Conservation (phyloP, 37 sponge, comb jelly and placozoan species). For the Bolinopsis microptera region DNA sequence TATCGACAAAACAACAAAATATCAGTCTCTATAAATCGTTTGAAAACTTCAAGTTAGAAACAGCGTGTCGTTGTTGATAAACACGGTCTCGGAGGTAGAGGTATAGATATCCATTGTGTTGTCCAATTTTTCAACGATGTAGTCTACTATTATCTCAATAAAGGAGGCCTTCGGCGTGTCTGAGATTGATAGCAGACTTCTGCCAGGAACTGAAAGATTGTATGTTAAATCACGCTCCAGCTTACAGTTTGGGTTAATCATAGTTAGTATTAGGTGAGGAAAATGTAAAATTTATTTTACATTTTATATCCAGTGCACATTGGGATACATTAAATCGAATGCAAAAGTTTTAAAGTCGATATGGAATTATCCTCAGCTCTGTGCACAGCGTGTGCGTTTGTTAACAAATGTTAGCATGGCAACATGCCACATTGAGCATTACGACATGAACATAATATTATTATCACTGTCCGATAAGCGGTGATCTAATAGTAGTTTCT, state of each 20-base stretch:
- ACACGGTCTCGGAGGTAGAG: neutral
- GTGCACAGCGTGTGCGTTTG: too few relatives aligned
- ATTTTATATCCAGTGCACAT: too few relatives aligned
- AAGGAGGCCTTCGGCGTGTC: slow-evolving; percentile 9
- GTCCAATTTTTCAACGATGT: slow-evolving; percentile 38
- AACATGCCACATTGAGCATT: neutral
- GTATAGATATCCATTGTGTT: neutral
- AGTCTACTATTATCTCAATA: neutral
- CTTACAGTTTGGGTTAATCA: too few relatives aligned
- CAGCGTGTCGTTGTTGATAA: slow-evolving; percentile 8
- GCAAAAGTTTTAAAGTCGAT: too few relatives aligned
- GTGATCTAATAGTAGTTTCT: neutral
- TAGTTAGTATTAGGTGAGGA: too few relatives aligned
- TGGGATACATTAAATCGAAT: too few relatives aligned
- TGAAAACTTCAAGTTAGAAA: neutral
- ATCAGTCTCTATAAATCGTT: neutral
- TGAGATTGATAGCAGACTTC: slow-evolving; percentile 44
- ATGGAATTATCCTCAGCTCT: too few relatives aligned
- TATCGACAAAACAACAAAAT: neutral
- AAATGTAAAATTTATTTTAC: too few relatives aligned
- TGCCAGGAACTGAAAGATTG: slow-evolving; percentile 22
- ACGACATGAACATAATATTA: neutral
- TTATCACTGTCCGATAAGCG: neutral
- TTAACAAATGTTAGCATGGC: too few relatives aligned
- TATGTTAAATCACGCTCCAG: too few relatives aligned